Conservation (phyloP, 2,888 invertebrate genomes). For the Phorcus lineatus region DNA sequence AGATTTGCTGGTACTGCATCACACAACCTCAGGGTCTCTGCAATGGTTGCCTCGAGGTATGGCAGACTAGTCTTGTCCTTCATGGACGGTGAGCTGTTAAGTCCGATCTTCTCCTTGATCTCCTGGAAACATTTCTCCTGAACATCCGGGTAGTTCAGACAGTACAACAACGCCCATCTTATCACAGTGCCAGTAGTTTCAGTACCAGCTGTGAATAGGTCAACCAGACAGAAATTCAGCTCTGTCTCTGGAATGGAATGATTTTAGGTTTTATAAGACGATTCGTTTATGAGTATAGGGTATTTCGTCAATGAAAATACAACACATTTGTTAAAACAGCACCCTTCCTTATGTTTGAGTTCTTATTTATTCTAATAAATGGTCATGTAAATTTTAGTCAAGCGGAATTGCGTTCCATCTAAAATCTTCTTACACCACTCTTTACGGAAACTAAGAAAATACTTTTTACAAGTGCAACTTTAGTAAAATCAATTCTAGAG, state of each 20-base stretch:
- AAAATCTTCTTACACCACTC: no score
- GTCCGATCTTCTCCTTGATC: conserved; percentile 70
- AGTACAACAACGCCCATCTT: conserved; percentile 87
- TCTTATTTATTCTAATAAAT: no score
- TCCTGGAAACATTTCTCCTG: conserved; percentile 43
- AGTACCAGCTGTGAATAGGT: conserved; percentile 63
- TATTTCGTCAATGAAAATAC: neutral
- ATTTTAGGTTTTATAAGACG: no score
- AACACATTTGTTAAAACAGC: no score
- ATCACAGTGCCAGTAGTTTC: conserved; percentile 91
- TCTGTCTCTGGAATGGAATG: conserved; percentile 37
- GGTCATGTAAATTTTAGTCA: no score
- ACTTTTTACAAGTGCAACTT: no score
- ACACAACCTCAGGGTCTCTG: conserved; percentile 57
- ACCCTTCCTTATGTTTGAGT: no score
- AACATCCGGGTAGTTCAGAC: conserved; percentile 85
- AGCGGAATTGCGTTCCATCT: no score
- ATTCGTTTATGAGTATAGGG: no score
- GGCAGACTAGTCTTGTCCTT: conserved; percentile 44
- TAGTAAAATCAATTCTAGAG: no score
- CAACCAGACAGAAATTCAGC: conserved; percentile 39
- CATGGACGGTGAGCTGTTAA: conserved; percentile 40
- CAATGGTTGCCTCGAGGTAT: conserved; percentile 57
- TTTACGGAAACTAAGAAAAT: no score
- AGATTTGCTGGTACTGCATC: conserved; percentile 49